Base-by-base conservation (phyloP, 2,888 invertebrate genomes). In the Ectemnius lituratus region DNA sequence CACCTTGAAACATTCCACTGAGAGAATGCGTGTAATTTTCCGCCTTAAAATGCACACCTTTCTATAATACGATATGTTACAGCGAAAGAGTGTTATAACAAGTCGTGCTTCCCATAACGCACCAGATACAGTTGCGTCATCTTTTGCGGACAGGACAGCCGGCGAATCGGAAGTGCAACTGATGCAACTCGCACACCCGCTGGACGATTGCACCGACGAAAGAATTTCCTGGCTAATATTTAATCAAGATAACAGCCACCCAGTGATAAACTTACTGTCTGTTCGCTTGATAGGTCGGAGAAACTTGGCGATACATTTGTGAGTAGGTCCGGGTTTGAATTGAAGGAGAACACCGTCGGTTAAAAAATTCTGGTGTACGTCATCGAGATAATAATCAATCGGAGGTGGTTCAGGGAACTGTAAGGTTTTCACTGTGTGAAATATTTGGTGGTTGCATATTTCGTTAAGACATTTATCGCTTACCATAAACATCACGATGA, bases 341-440 rank as follows among this genome's bases (percentile, higher is more conserved):
- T 62, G 58, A 47, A 71, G 61, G 62, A 83, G 76, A 27, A 79
- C 13, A 14, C 70, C 76, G 8, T 80, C 79, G 0, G 80, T 23
- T 16, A 46, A 4, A n/a, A n/a, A 67, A 0, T 8, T 4, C 3
- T 71, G 73, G 0, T 69, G 57, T 8, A 79, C 70, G 2, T 77
- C 69, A 5, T 59, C 64, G 4, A 81, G 11, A n/a, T 62, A 57
- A 58, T 77, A 77, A 60, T 78, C 73, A 16, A 79, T 62, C 13
- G 81, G 74, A 1, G 72, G 62, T 45, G 79, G 73, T 49, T 80
- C 77, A 16, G 78, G 78, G 79, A 79, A 77, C 80, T 85, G n/a
- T 13, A 67, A 16, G 13, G 2, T 47, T 47, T 11, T 16, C 14
- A 14, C 0, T 52, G n/a, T 6, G 37, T 37, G 37, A 23, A 23